Conservation (phyloP, 2,888 invertebrate genomes). For the Eupeodes latifasciatus region DNA sequence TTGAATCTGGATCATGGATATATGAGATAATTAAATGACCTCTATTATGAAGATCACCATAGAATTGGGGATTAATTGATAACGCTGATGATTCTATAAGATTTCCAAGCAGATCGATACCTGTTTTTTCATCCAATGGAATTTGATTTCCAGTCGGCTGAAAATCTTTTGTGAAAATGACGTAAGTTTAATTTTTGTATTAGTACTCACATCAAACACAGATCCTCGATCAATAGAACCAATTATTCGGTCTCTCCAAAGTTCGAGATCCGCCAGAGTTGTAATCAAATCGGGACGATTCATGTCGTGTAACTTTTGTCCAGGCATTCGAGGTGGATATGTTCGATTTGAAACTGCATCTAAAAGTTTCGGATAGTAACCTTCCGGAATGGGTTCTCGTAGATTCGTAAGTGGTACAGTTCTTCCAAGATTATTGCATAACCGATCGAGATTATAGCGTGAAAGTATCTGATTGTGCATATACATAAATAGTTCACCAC, state of each 20-base stretch:
- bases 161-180: not conserved
- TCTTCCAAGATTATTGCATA: conserved; percentile 87
- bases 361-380: conserved; percentile 91
- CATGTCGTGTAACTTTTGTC: conserved; percentile 86
- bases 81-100: conserved; percentile 89
- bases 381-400: conserved; percentile 88
- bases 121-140: conserved; percentile 84
- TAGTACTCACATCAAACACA: conserved; percentile 85
- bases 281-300: conserved; percentile 87
- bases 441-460: conserved; percentile 89
- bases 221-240: conserved; percentile 89
- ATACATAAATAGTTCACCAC: conserved; percentile 88
- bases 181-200: not conserved
- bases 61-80: conserved; percentile 87
- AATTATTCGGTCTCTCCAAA: conserved; percentile 89
- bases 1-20: conserved; percentile 90
- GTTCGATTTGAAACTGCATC: conserved; percentile 87
- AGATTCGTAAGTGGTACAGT: conserved; percentile 87
- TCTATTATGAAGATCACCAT: conserved; percentile 91
- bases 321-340: conserved; percentile 88
- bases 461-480: conserved; percentile 86
- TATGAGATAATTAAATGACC: conserved; percentile 90
- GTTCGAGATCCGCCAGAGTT: conserved; percentile 86
- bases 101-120: conserved; percentile 90
- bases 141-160: conserved; percentile 77